Evolutionary conservation across 2,888 invertebrate genomes (phyloP).

Genomic region (Euplagia quadripunctaria): DNA sequence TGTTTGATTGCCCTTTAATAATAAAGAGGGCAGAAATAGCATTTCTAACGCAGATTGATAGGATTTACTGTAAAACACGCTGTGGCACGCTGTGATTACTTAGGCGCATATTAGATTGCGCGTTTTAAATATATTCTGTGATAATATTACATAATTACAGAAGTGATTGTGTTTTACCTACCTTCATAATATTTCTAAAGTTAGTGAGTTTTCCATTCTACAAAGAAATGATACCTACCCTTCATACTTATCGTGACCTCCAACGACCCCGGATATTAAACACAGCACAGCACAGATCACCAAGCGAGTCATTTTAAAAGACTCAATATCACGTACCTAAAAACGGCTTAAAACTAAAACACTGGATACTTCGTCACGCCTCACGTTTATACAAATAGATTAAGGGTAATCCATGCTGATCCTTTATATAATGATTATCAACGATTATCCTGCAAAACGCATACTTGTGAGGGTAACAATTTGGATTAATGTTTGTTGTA

Average conservation of each 20-base stretch:
- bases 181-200: too few species aligned
- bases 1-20: conserved; percentile 66
- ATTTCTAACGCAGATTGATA: too few species aligned
- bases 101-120: too few species aligned
- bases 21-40: neutral
- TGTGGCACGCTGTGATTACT: too few species aligned
- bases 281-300: conserved; percentile 63
- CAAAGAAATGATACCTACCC: conserved; percentile 64
- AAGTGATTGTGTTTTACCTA: neutral
- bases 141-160: too few species aligned
- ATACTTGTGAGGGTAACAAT: too few species aligned
- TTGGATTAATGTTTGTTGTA: too few species aligned
- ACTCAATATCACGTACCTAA: neutral
- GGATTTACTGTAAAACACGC: too few species aligned
- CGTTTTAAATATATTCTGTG: too few species aligned
- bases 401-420: conserved; percentile 45
- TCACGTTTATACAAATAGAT: conserved; percentile 41
- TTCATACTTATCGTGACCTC: conserved; percentile 78
- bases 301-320: conserved; percentile 64
- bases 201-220: too few species aligned
- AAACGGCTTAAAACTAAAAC: neutral
- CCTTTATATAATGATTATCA: neutral
- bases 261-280: too few species aligned
- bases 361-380: too few species aligned
- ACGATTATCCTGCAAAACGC: neutral